Percentiles rank a stretch among this genome's conserved stretches.
Conservation (phyloP, 2,113 vertebrate genomes). For the Triplophysa dalaica region DNA sequence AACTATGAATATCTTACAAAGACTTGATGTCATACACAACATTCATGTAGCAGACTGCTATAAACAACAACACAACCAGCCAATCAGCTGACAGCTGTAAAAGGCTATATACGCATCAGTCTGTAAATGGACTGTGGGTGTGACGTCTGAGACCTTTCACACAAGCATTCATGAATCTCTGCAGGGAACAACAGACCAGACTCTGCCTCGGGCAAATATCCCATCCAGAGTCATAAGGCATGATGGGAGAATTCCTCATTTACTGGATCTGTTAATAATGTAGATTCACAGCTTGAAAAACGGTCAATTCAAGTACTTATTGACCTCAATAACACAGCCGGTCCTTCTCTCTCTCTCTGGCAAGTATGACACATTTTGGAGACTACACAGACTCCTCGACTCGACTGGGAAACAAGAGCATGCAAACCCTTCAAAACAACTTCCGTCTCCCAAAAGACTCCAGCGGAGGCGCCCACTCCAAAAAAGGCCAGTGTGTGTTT, state of each 20-base stretch:
- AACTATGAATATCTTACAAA: too few species aligned
- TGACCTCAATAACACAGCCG: slow-evolving; percentile 11
- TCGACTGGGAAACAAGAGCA: background rate
- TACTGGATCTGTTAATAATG: background rate
- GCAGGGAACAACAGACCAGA: background rate
- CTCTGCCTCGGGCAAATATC: background rate
- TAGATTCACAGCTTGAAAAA: too few species aligned
- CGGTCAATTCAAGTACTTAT: slow-evolving; percentile 3
- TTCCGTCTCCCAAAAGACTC: background rate
- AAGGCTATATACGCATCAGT: too few species aligned
- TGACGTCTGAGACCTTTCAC: too few species aligned
- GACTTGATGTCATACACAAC: too few species aligned
- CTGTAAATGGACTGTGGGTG: too few species aligned
- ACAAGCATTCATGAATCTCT: background rate
- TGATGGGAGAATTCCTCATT: slow-evolving; percentile 29
- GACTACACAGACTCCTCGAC: background rate
- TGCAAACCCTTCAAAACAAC: background rate
- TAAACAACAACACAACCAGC: too few species aligned
- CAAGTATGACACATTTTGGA: background rate
- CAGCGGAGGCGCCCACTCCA: background rate
- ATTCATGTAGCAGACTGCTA: too few species aligned
- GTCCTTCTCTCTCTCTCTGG: background rate
- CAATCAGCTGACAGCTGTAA: too few species aligned
- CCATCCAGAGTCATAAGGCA: background rate
- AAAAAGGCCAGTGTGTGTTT: slow-evolving; percentile 5